Conservation (phyloP, 2,113 vertebrate species). For the Grallaria varia region DNA sequence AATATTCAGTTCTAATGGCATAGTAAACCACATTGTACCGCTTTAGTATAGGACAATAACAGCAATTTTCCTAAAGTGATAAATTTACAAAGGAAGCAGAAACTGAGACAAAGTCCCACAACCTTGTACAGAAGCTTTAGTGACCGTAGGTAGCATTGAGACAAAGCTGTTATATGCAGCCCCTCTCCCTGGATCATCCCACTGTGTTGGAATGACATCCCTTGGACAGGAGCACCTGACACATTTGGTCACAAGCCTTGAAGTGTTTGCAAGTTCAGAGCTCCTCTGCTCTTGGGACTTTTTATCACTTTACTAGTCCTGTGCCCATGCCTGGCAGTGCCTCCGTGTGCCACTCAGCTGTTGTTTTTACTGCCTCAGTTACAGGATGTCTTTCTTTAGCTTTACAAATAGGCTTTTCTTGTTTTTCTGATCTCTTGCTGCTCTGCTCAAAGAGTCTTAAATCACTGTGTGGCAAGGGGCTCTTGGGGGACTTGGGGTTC, state of each 20-base stretch:
- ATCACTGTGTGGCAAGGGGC: rapidly evolving
- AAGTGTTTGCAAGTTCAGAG: not conserved
- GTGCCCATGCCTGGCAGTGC: not conserved
- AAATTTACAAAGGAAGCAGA: not conserved
- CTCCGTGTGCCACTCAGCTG: not conserved
- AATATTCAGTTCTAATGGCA: not conserved
- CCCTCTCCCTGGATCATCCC: not conserved
- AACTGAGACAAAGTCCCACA: not conserved
- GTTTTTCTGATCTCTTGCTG: not conserved
- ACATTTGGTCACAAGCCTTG: not conserved
- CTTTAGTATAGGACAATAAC: not conserved
- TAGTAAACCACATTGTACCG: not conserved
- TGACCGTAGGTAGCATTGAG: not conserved
- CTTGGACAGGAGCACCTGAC: not conserved
- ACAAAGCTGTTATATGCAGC: rapidly evolving
- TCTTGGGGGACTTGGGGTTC: not conserved
- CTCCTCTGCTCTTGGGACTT: not conserved
- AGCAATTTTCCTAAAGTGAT: not conserved
- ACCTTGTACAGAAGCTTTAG: not conserved
- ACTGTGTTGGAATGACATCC: not conserved
- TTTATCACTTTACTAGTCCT: not conserved
- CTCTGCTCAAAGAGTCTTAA: not conserved
- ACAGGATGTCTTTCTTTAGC: not conserved
- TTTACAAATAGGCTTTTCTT: not conserved
- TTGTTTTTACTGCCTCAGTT: not conserved